Evolutionary conservation across 2,888 invertebrate species (phyloP).

Genomic region (Chrysodeixis includens): DNA sequence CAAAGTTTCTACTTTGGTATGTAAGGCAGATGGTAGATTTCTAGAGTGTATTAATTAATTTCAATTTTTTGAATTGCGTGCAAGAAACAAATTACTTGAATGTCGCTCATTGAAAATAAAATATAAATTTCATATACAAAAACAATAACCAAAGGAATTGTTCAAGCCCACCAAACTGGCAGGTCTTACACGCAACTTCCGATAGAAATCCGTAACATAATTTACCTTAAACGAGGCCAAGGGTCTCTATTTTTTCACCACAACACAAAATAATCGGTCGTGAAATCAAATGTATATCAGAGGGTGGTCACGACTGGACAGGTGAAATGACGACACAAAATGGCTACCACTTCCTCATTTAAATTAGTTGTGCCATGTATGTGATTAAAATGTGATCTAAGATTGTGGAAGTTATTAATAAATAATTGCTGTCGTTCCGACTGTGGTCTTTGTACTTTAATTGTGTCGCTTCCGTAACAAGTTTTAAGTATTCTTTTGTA

Average conservation of each 20-base stretch:
- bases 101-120: neutral
- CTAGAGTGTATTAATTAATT: too few species aligned
- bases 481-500: slow-evolving; percentile 8
- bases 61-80: too few species aligned
- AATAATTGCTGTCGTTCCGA: slow-evolving; percentile 23
- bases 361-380: slow-evolving; percentile 54
- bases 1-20: too few species aligned
- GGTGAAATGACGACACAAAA: slow-evolving; percentile 59
- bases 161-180: neutral
- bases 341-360: slow-evolving; percentile 53
- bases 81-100: neutral
- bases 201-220: slow-evolving; percentile 47
- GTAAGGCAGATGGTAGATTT: too few species aligned
- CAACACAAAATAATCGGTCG: slow-evolving; percentile 69
- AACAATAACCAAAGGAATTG: neutral
- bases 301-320: slow-evolving; percentile 51
- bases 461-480: slow-evolving; percentile 35
- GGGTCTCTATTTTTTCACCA: slow-evolving; percentile 56
- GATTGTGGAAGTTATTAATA: slow-evolving; percentile 50
- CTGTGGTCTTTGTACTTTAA: slow-evolving; percentile 30
- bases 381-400: slow-evolving; percentile 54
- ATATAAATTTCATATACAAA: neutral
- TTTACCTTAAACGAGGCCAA: slow-evolving; percentile 49
- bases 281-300: slow-evolving; percentile 69
- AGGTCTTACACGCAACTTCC: slow-evolving; percentile 22